phyloP scores from a whole-genome alignment of 2,113 vertebrate genomes.

The Ursus arctos region DNA sequence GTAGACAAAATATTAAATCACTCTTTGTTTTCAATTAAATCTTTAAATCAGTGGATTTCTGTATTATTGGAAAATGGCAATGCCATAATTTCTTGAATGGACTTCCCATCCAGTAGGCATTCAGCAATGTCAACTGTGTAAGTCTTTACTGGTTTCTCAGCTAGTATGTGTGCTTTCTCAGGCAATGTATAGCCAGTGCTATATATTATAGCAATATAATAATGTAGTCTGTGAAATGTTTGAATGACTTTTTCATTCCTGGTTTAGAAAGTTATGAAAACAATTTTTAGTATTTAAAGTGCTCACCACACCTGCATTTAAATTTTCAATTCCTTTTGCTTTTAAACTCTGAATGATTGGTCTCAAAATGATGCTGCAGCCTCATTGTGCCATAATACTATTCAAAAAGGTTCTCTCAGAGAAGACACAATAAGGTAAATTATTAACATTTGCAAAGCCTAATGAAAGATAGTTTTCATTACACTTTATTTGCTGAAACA shows the following conservation, averaged over 20 bases:
- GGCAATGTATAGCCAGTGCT: background rate
- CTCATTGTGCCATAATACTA: conserved; percentile 30
- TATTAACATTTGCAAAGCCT: conserved; percentile 36
- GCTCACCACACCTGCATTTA: conserved; percentile 47
- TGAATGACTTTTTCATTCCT: conserved; percentile 34
- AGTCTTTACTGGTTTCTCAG: background rate
- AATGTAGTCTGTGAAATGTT: background rate
- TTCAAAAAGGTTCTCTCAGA: conserved; percentile 45
- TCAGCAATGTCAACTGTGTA: background rate
- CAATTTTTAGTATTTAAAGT: conserved; percentile 27
- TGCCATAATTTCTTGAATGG: background rate
- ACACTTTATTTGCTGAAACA: conserved; percentile 33
- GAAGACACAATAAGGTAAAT: conserved; percentile 53
- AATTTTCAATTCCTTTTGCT: conserved; percentile 53
- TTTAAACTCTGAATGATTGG: conserved; percentile 63
- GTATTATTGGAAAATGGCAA: background rate
- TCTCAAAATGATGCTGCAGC: conserved; percentile 66
- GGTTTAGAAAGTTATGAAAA: conserved; percentile 42
- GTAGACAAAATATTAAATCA: background rate
- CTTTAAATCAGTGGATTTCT: conserved; percentile 43
- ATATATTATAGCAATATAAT: background rate
- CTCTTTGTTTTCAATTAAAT: conserved; percentile 18
- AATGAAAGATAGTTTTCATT: conserved; percentile 49
- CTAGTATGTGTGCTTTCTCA: background rate
- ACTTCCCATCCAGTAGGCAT: background rate